A percentile compares a stretch with the other conserved stretches of the same genome.
Conservation (phyloP, 2,113 vertebrate genomes). For the Chlamydotis undulata region DNA sequence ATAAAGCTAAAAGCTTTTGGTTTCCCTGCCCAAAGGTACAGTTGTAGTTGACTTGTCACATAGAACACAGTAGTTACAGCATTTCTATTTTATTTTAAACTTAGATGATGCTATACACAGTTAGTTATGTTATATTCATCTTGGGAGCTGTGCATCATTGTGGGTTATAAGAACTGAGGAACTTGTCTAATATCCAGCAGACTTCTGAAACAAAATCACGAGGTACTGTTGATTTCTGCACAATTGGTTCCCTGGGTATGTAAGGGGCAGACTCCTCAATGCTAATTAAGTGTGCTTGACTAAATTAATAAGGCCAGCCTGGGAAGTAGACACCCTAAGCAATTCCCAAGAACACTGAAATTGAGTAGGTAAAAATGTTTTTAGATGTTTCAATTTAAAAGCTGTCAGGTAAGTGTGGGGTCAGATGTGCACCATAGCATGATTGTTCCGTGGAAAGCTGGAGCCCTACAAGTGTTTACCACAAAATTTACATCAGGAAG, state of each 20-base stretch:
- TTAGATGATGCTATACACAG: background rate
- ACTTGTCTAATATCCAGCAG: background rate
- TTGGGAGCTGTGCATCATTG: background rate
- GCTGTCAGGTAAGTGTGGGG: background rate
- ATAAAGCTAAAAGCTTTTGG: background rate
- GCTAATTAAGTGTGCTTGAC: background rate
- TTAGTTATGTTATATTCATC: background rate
- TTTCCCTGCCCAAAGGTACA: background rate
- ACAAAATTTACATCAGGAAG: background rate
- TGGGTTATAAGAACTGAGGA: background rate
- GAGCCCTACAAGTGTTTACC: background rate
- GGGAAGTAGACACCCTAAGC: background rate
- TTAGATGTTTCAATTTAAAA: background rate
- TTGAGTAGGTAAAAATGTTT: background rate
- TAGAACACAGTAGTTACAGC: background rate
- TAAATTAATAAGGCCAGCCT: background rate
- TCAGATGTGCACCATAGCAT: background rate
- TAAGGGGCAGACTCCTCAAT: background rate
- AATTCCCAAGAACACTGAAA: background rate
- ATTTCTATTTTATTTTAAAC: background rate
- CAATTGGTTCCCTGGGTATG: background rate
- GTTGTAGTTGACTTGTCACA: background rate
- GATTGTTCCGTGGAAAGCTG: background rate
- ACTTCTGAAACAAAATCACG: background rate
- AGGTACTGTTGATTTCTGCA: background rate